Percentiles rank a stretch among this genome's conserved stretches.
These are phyloP conservation scores for Agraylea sexmaculata DNA, from an alignment of 1,140 invertebrate genomes.

Conservation along the genomic window DNA sequence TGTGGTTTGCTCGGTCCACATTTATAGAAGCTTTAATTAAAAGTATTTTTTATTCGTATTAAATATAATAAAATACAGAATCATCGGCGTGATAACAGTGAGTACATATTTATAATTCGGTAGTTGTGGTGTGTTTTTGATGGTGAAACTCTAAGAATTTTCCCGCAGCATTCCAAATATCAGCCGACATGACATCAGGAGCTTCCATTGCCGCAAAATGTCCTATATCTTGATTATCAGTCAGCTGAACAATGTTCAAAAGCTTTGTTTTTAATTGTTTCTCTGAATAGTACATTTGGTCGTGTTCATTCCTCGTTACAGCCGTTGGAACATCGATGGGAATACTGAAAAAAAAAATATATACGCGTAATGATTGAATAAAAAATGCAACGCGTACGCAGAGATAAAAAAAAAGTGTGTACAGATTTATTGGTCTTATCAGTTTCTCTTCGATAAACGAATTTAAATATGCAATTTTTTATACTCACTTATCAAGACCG, in stretches of 20 bases:
- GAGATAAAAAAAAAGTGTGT: slow-evolving; percentile 22
- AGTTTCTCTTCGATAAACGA: slow-evolving; percentile 8
- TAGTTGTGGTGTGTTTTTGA: too few species aligned
- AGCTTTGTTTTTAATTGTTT: slow-evolving; percentile 31
- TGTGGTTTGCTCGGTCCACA: too few species aligned
- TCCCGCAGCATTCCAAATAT: slow-evolving; percentile 37
- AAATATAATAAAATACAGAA: too few species aligned
- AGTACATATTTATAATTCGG: too few species aligned
- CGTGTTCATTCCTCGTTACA: slow-evolving; percentile 40
- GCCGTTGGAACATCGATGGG: slow-evolving; percentile 38
- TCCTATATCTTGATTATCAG: slow-evolving; percentile 41
- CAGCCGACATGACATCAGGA: slow-evolving; percentile 48
- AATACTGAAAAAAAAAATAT: slow-evolving; percentile 25
- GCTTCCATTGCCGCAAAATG: slow-evolving; percentile 54
- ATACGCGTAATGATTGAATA: not conserved
- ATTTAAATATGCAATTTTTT: slow-evolving; percentile 7
- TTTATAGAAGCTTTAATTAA: too few species aligned
- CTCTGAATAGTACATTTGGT: slow-evolving; percentile 32
- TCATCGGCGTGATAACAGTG: too few species aligned
- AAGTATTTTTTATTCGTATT: too few species aligned
- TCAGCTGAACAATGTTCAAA: slow-evolving; percentile 35
- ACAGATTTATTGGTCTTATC: slow-evolving; percentile 1
- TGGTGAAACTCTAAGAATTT: slow-evolving; percentile 24
- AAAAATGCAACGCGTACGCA: slow-evolving; percentile 22
- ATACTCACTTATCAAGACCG: slow-evolving; percentile 30